A percentile compares a stretch with the other conserved stretches of the same genome.
These are phyloP conservation scores for Malthinus flaveolus DNA, from an alignment of 2,888 invertebrate species.

Conservation along the genomic window DNA sequence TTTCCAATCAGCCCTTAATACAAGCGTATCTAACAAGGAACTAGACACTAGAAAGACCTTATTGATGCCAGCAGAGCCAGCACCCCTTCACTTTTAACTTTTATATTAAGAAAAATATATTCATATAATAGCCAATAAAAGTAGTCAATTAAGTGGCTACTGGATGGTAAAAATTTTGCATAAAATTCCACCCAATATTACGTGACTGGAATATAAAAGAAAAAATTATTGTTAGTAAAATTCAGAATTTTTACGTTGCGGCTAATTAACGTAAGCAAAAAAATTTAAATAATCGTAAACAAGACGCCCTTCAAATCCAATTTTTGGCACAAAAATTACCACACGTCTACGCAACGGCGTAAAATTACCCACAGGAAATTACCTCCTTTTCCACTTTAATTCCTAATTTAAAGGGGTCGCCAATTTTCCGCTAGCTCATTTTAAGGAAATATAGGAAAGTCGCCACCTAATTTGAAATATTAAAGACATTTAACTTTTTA, in stretches of 20 bases:
- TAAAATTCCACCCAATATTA: slow-evolving; percentile 27
- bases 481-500: slow-evolving; percentile 34
- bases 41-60: too few relatives aligned
- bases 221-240: slow-evolving; percentile 17
- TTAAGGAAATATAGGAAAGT: slow-evolving; percentile 6
- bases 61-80: too few relatives aligned
- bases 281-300: neutral
- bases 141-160: slow-evolving; percentile 19
- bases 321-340: neutral
- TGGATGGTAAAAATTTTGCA: slow-evolving; percentile 23
- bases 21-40: too few relatives aligned
- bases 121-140: slow-evolving; percentile 20
- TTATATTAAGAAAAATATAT: slow-evolving; percentile 17
- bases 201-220: slow-evolving; percentile 21
- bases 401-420: too few relatives aligned
- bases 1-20: too few relatives aligned
- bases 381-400: too few relatives aligned
- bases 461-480: slow-evolving; percentile 35
- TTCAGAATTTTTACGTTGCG: slow-evolving; percentile 1
- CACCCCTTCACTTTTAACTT: neutral
- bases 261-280: neutral
- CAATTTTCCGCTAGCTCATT: neutral
- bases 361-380: neutral
- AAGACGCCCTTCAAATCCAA: neutral
- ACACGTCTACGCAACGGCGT: neutral